Base-by-base conservation (phyloP, 2,113 vertebrate genomes). In the Psilopogon haemacephalus region DNA sequence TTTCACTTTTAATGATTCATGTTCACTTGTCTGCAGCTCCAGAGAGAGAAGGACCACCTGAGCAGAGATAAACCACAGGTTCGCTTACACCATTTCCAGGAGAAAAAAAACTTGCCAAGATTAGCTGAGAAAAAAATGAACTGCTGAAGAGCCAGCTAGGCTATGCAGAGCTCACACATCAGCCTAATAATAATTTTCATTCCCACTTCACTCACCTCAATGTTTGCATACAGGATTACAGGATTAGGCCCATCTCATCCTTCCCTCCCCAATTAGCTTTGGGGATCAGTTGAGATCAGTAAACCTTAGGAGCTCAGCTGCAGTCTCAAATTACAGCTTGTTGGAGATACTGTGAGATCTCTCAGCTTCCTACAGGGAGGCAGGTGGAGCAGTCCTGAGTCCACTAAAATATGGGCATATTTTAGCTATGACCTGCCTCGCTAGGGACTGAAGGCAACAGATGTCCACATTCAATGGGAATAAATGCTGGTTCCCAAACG, bases 41-140 rank as follows among this genome's bases (percentile, higher is more conserved):
- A n/a, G 27, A 37, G 69, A 67, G 54, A 63, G 13, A 12, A 83
- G 71, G 81, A 65, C 80, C 83, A 71, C 84, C 80, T 75, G 72
- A 83, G 76, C 56, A 85, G 77, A 64, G 60, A 85, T 37, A 84
- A 90, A 38, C 67, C 6, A 6, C 69, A 80, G 56, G 32, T 55
- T 80, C 3, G 1, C 52, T 46, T 48, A 20, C 11, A 72, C 40
- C 9, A 0, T 20, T 80, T 91, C 70, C 68, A 94, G 80, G 56
- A 84, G 65, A 48, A 82, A 50, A 92, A 89, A 95, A 71, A 68
- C 35, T 89, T 86, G 74, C 85, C 26, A 55, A 67, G 84, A 71
- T 56, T 28, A 91, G 62, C 30, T 54, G 37, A 83, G 75, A 50
- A 74, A 23, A 74, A 23, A 76, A 67, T 8, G 72, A 84, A 62